A percentile compares a stretch with the other conserved stretches of the same genome.
These are phyloP conservation scores for Adineta ricciae DNA, from an alignment of 2,888 invertebrate species.

Conservation along the genomic window DNA sequence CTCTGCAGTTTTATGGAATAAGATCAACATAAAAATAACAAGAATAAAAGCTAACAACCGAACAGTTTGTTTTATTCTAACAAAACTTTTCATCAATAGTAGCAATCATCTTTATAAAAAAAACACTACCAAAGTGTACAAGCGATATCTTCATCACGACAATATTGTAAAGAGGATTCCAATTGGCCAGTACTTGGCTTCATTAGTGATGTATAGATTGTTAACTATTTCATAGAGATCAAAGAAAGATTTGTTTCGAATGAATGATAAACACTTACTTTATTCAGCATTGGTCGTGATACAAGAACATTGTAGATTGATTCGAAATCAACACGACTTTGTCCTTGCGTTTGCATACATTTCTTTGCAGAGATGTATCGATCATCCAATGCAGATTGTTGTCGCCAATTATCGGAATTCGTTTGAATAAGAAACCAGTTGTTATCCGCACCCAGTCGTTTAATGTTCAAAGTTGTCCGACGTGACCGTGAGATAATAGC, in stretches of 20 bases:
- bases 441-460: constrained; percentile 1
- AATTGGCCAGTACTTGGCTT: constrained; percentile 49
- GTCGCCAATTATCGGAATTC: constrained; percentile 55
- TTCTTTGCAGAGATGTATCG: constrained; percentile 53
- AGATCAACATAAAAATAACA: not conserved
- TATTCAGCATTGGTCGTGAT: constrained; percentile 55
- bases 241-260: constrained; percentile 25
- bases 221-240: too few species aligned
- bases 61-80: not conserved
- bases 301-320: constrained; percentile 54
- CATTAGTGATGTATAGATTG: constrained; percentile 55
- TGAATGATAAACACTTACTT: constrained; percentile 43
- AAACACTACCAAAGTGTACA: not conserved
- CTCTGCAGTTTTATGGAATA: not conserved
- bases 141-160: constrained; percentile 37
- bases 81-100: not conserved
- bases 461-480: constrained; percentile 35
- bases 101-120: not conserved
- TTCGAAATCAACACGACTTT: constrained; percentile 41
- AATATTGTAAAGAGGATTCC: constrained; percentile 53
- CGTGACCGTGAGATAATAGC: constrained; percentile 50
- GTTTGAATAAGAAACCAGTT: constrained; percentile 53
- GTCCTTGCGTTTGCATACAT: constrained; percentile 51
- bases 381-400: constrained; percentile 54
- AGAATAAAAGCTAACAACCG: not conserved